Evolutionary conservation across 2,888 invertebrate species (phyloP), one percentile per base, ranked within the genome.

Genomic region (Tetranychus truncatus): DNA sequence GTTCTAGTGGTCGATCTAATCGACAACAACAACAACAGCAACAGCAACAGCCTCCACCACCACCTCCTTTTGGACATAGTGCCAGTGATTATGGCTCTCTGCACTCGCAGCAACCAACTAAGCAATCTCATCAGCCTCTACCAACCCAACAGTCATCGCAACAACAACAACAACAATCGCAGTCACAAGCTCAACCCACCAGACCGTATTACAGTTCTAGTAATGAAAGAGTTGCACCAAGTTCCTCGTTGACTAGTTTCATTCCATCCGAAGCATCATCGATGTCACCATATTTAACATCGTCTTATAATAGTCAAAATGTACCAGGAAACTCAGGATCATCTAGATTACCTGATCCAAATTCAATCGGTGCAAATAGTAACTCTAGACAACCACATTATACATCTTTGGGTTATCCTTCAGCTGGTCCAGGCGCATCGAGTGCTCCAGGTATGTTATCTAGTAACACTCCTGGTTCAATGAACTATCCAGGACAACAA

Each of bases 181-280:
- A 74, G 67, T 73, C 75, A 69, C 78, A 77, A 73, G 76, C 67
- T 74, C 44, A 66, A 46, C 71, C 71, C 20, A 46, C 74, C 45
- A 74, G 24, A 24, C 45, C 66, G 11, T 18, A n/a, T 75, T 72
- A 74, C 76, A 75, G 65, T 77, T 76, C 5, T 77, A 76, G 73
- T 77, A 77, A 66, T 78, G 78, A 18, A 77, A 78, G 24, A 77
- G 55, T 76, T 66, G 75, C 73, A 66, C 76, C 75, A 66, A 66
- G 74, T 74, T 55, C 55, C 34, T 74, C 74, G 45, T 46, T 76
- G 45, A 24, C 71, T 46, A 66, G 65, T 45, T 66, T 46, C 45
- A 66, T 75, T 66, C 65, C 72, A 69, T 55, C 65, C 20, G 72
- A 75, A 9, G 34, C 55, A 34, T 34, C 75, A 69, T 45, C 75